Evolutionary conservation across 2,113 vertebrate species (phyloP).

Genomic region (Antechinus flavipes): DNA sequence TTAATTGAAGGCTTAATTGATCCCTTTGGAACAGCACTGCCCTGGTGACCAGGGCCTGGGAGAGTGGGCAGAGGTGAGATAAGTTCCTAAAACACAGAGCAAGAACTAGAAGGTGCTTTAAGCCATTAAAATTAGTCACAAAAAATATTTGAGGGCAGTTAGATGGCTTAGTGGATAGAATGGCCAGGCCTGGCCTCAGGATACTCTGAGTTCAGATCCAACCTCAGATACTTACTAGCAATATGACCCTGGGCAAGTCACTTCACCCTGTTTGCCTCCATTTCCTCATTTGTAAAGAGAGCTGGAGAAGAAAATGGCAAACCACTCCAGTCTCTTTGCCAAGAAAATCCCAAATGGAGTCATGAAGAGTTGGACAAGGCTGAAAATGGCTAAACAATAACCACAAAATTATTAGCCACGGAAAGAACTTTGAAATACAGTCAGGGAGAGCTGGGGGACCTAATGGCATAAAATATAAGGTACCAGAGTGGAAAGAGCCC

Average conservation of each 20-base stretch:
- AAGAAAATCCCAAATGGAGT: not conserved
- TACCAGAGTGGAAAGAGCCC: not conserved
- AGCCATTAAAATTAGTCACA: not conserved
- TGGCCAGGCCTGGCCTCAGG: not conserved
- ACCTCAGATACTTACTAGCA: not conserved
- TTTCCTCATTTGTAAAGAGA: not conserved
- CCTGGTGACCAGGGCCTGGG: not conserved
- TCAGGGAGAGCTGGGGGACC: not conserved
- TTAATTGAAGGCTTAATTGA: not conserved
- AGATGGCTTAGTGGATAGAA: not conserved
- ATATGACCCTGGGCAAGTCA: not conserved
- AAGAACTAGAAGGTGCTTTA: not conserved
- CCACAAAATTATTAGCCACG: not conserved
- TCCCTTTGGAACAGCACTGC: not conserved
- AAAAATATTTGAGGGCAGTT: not conserved
- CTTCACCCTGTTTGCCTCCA: not conserved
- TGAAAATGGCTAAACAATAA: not conserved
- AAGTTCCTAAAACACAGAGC: not conserved
- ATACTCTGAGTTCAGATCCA: not conserved
- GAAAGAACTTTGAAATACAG: not conserved
- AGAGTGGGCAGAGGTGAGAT: not conserved
- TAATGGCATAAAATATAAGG: not conserved
- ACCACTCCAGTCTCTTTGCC: not conserved
- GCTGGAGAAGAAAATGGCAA: not conserved
- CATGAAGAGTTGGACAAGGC: not conserved